These are phyloP conservation scores for Meta bourneti DNA, from an alignment of 2,888 invertebrate species.

Conservation along the genomic window DNA sequence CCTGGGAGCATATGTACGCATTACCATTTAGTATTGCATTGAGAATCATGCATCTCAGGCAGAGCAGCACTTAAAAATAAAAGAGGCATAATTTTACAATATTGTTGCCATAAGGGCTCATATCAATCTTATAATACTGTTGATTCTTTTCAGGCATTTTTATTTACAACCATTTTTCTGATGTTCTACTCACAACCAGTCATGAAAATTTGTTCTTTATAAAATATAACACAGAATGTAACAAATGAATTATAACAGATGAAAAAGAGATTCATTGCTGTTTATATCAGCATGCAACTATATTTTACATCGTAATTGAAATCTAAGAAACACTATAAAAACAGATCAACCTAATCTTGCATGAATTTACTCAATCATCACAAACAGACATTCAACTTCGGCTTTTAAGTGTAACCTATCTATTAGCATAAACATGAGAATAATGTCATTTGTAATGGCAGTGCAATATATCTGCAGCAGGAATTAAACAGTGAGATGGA, in stretches of 20 bases:
- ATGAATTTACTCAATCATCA: constrained; percentile 52
- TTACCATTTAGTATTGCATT: constrained; percentile 38
- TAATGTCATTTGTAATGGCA: constrained; percentile 73
- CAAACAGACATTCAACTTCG: constrained; percentile 72
- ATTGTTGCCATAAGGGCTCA: constrained; percentile 51
- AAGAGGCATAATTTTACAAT: constrained; percentile 57
- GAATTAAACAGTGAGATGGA: constrained; percentile 63
- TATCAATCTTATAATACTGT: constrained; percentile 71
- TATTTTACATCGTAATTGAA: constrained; percentile 58
- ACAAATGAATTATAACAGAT: constrained; percentile 69
- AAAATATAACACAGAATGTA: constrained; percentile 65
- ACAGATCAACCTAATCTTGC: constrained; percentile 66
- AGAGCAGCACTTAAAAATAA: constrained; percentile 47
- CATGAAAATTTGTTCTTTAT: constrained; percentile 75
- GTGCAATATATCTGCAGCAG: constrained; percentile 71
- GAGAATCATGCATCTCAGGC: constrained; percentile 41
- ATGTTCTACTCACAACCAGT: constrained; percentile 65
- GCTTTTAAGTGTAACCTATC: constrained; percentile 70
- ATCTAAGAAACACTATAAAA: constrained; percentile 65
- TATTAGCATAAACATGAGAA: constrained; percentile 75
- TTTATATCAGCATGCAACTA: constrained; percentile 63
- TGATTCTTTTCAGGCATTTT: constrained; percentile 45
- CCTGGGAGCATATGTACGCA: constrained; percentile 21
- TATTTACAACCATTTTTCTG: constrained; percentile 46
- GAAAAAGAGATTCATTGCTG: constrained; percentile 65